These are phyloP conservation scores for Gadopsis bispinosus DNA, from an alignment of 2,797 vertebrate species.

Conservation along the genomic window DNA sequence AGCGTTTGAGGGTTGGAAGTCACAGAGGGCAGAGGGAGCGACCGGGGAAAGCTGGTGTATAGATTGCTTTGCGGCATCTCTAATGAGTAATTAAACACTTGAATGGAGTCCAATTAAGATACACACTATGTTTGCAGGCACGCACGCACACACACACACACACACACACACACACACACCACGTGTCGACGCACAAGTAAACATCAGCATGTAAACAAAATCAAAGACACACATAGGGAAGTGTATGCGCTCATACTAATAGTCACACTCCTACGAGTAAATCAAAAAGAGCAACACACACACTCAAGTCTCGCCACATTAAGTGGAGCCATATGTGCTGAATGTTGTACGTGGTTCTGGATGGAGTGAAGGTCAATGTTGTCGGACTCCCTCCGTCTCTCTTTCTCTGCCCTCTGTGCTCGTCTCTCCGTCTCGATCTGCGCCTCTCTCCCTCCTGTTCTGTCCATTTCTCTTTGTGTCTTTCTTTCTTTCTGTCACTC, in stretches of 20 bases:
- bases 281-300: slow-evolving; percentile 34
- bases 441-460: slow-evolving; percentile 23
- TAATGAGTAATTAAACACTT: slow-evolving; percentile 83
- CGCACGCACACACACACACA: slow-evolving; percentile 21
- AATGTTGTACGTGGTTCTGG: slow-evolving; percentile 49
- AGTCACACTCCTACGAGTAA: slow-evolving; percentile 28
- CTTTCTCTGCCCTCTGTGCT: background rate
- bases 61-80: slow-evolving; percentile 78
- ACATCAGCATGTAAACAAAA: slow-evolving; percentile 61
- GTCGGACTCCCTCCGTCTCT: slow-evolving; percentile 42
- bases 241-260: slow-evolving; percentile 25
- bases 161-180: slow-evolving; percentile 24
- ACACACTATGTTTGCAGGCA: slow-evolving; percentile 55
- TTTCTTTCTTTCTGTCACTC: slow-evolving; percentile 52
- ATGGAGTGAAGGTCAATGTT: slow-evolving; percentile 72
- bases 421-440: slow-evolving; percentile 22
- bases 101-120: slow-evolving; percentile 81
- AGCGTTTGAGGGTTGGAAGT: slow-evolving; percentile 65
- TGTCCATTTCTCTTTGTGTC: slow-evolving; percentile 46
- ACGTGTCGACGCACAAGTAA: slow-evolving; percentile 36
- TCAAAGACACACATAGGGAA: slow-evolving; percentile 45
- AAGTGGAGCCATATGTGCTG: slow-evolving; percentile 63
- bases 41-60: slow-evolving; percentile 61
- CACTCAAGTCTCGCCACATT: slow-evolving; percentile 53
- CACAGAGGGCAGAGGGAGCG: slow-evolving; percentile 51